phyloP scores from a whole-genome alignment of 1,140 invertebrate genomes.

The Pachypeltis micranthus region DNA sequence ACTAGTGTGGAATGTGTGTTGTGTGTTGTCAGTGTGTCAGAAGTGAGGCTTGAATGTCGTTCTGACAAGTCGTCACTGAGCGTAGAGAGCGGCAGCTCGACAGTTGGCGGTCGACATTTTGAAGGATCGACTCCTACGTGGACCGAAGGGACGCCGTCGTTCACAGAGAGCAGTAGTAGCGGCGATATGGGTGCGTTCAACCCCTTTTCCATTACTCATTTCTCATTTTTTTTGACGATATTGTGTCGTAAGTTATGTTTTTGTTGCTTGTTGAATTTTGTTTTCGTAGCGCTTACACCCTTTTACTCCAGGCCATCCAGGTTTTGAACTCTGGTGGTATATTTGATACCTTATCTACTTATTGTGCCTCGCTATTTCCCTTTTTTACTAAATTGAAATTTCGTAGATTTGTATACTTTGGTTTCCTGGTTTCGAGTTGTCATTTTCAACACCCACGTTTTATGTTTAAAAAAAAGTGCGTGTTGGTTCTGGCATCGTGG shows the following conservation, averaged over 20 bases:
- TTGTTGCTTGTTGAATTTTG: not conserved
- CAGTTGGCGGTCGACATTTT: constrained; percentile 39
- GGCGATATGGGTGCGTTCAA: constrained; percentile 64
- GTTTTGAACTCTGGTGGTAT: not conserved
- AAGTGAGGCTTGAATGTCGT: constrained; percentile 44
- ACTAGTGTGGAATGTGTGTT: not conserved
- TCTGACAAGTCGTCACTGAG: constrained; percentile 57
- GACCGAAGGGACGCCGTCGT: constrained; percentile 94
- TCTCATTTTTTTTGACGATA: not conserved
- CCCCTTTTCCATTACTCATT: not conserved
- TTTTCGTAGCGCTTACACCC: not conserved
- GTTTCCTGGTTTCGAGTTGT: too few species aligned
- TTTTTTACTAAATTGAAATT: not conserved
- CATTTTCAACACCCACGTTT: too few species aligned
- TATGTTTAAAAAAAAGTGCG: not conserved
- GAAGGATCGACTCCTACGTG: constrained; percentile 92
- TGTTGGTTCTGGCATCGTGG: too few species aligned
- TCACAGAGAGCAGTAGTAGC: constrained; percentile 90
- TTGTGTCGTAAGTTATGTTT: not conserved
- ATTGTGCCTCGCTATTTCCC: too few species aligned
- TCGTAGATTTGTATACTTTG: not conserved
- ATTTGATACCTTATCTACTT: not conserved
- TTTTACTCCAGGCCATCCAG: not conserved
- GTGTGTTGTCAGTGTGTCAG: constrained; percentile 38
- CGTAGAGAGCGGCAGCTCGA: constrained; percentile 45